Percentiles rank a stretch among this genome's conserved stretches.
phyloP scores from a whole-genome alignment of 2,113 vertebrate genomes.

The Nymphicus hollandicus region DNA sequence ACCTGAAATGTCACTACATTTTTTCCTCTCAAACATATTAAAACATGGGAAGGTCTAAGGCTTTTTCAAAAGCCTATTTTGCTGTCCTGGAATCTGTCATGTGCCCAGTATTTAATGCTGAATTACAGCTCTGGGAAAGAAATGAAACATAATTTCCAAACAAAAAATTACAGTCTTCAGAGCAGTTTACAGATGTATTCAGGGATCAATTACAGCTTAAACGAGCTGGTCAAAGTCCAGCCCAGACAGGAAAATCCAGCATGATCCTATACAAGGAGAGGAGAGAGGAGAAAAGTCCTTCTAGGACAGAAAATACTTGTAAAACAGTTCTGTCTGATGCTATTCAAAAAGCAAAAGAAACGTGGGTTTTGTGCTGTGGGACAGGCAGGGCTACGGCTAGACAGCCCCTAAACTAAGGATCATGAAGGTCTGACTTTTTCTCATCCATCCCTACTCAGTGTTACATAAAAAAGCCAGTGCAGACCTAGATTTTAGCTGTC shows the following conservation, averaged over 20 bases:
- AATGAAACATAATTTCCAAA: neutral
- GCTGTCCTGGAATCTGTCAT: neutral
- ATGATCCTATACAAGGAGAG: neutral
- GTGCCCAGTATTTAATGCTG: neutral
- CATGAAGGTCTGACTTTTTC: neutral
- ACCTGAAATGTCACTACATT: neutral
- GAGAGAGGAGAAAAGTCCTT: neutral
- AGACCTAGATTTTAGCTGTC: neutral
- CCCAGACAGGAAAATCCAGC: neutral
- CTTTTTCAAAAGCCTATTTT: neutral
- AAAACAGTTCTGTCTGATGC: neutral
- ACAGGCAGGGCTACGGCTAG: neutral
- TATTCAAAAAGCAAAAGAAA: neutral
- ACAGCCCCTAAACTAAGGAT: neutral
- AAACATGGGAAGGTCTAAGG: neutral
- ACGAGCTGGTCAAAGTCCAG: neutral
- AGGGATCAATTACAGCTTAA: neutral
- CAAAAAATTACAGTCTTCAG: neutral
- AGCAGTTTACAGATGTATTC: neutral
- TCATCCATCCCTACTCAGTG: neutral
- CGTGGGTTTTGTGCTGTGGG: neutral
- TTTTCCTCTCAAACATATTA: neutral
- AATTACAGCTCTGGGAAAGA: conserved; percentile 14
- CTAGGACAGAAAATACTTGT: neutral
- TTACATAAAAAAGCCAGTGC: neutral